A percentile compares a stretch with the other conserved stretches of the same genome.
These are phyloP conservation scores for Sebastes vulpes DNA, from an alignment of 2,797 vertebrate species.

Conservation along the genomic window DNA sequence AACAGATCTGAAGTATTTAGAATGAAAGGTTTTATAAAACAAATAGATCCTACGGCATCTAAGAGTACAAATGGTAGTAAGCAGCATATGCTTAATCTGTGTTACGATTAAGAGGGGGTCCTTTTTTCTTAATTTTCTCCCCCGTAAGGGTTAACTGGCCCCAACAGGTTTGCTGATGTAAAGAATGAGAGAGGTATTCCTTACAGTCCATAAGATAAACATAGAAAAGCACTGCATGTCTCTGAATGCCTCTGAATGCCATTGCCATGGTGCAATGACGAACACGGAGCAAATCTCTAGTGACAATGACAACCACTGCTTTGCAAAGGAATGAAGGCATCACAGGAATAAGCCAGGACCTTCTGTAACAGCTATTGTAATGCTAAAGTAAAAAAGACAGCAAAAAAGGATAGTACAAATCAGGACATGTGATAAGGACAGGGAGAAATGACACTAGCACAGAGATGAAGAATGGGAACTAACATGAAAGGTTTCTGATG, in stretches of 20 bases:
- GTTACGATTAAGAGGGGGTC: neutral
- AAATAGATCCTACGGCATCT: too few relatives aligned
- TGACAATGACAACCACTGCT: neutral
- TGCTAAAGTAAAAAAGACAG: slow-evolving; percentile 18
- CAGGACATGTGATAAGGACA: slow-evolving; percentile 5
- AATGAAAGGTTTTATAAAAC: too few relatives aligned
- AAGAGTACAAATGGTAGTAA: too few relatives aligned
- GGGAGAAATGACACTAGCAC: slow-evolving; percentile 6
- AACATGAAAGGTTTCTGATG: slow-evolving; percentile 36
- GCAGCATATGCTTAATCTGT: too few relatives aligned
- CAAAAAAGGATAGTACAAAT: neutral
- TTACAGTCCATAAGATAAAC: neutral
- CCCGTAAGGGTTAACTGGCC: too few relatives aligned
- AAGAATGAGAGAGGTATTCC: neutral
- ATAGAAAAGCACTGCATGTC: neutral
- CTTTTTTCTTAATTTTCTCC: too few relatives aligned
- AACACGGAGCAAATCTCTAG: neutral
- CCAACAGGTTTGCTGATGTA: neutral
- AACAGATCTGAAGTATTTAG: too few relatives aligned
- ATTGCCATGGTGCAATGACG: neutral
- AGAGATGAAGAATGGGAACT: slow-evolving; percentile 26
- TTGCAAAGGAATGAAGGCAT: neutral
- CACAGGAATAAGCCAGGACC: neutral
- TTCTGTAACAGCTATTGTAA: slow-evolving; percentile 6
- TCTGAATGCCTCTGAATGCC: slow-evolving; percentile 8